Base-by-base conservation (phyloP, 2,113 vertebrate genomes). In the Chloropsis hardwickii region DNA sequence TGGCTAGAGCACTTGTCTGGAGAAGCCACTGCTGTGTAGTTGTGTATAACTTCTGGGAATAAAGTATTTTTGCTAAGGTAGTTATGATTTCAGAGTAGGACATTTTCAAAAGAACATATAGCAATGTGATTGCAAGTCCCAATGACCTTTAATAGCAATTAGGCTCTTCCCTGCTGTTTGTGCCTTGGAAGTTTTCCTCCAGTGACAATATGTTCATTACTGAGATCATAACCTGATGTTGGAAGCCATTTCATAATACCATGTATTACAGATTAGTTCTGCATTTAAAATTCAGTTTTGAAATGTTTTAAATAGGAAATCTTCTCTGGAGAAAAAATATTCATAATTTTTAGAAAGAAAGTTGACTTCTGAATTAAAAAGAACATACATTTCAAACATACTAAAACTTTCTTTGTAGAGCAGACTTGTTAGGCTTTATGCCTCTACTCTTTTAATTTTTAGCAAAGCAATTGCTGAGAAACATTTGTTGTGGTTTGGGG, bases 141-240 rank as follows among this genome's bases (percentile, higher is more conserved):
- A 27, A 4, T 76, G 37, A 76, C 48, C 50, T 92, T 61, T 58
- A 62, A 29, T 54, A 70, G 50, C n/a, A 77, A 65, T 70, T 35
- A 33, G 44, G 28, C 33, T 20, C 44, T 73, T 78, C 18, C 9
- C 24, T 78, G 73, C 37, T 89, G 12, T 50, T 76, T 62, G 31
- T 93, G 48, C 50, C 44, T 90, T 94, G n/a, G 24, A 87, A 79
- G 14, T 40, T 89, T 67, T 81, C 17, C 44, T 40, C 5, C 13
- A 35, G 45, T 61, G 35, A 9, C 23, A 72, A 0, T 31, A 28
- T 0, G 0, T 37, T 51, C 0, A 0, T 66, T 44, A 47, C 64
- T 83, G 31, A 40, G 51, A n/a, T 78, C 11, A 29, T 45, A 84
- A 44, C 11, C 22, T 51, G 15, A 9, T 65, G n/a, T 29, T 86